Evolutionary conservation across 2,113 vertebrate species (phyloP).

Genomic region (Gallinago jamesoni): DNA sequence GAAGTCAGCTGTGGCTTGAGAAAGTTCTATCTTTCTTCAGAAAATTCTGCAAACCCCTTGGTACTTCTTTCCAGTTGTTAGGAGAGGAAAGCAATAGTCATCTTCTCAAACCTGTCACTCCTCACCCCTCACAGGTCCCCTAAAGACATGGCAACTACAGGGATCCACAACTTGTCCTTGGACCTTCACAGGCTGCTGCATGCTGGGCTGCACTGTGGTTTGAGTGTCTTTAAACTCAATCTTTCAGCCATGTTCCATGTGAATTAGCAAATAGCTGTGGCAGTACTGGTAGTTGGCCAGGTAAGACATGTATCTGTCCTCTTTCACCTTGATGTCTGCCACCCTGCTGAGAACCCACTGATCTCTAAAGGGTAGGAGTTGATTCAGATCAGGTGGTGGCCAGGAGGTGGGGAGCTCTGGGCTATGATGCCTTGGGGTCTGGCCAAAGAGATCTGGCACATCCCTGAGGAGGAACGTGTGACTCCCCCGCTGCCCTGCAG

Average conservation of each 20-base stretch:
- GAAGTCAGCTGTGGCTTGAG: neutral
- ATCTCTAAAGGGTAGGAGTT: neutral
- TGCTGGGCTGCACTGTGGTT: neutral
- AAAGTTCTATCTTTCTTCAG: neutral
- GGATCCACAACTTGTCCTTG: neutral
- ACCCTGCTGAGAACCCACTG: neutral
- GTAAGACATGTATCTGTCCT: neutral
- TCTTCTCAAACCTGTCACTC: neutral
- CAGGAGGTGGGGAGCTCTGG: neutral
- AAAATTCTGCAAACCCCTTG: neutral
- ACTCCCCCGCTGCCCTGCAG: neutral
- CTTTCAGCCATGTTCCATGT: accelerated
- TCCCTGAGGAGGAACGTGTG: neutral
- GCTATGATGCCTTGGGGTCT: neutral
- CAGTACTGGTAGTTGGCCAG: neutral
- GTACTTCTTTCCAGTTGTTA: neutral
- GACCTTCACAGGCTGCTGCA: neutral
- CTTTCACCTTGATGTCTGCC: neutral
- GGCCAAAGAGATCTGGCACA: neutral
- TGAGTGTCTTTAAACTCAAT: neutral
- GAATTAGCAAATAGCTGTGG: neutral
- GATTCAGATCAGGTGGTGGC: neutral
- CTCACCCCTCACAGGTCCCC: neutral
- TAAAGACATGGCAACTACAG: neutral
- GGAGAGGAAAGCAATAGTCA: neutral